Evolutionary conservation across 2,113 vertebrate species (phyloP), one percentile per base, ranked within the genome.

Genomic region (Sinocyclocheilus anophthalmus): DNA sequence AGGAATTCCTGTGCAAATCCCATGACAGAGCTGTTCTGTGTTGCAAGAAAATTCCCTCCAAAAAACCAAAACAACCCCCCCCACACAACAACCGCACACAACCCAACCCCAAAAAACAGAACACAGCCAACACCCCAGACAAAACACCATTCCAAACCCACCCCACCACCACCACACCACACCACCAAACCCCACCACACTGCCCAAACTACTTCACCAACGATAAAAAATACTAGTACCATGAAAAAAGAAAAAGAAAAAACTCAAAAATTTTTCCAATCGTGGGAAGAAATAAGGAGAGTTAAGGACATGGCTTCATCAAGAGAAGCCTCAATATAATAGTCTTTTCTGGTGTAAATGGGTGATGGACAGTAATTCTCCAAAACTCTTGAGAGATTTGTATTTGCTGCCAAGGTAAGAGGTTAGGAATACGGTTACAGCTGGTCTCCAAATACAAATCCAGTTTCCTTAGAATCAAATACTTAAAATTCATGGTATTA

Each of bases 1-100:
- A 26, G 69, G 39, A 30, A 87, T 80, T 67, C 26, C 45, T 80
- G 37, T 30, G 9, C 81, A 72, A 84, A 84, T 63, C 84, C 55
- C 83, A 22, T 65, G 55, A 73, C 81, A 65, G 63, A 81, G 69
- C 61, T 33, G 65, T 26, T 7, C 30, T 80, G 63, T 42, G 45
- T 33, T 33, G 14, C 26, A 22, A 45, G 42, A 24, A 48, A 13
- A 63, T 22, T 65, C n/a, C n/a, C n/a, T n/a, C n/a, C n/a, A n/a
- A n/a, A n/a, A n/a, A n/a, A n/a, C n/a, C n/a, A n/a, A n/a, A n/a
- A n/a, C n/a, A n/a, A n/a, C n/a, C n/a, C n/a, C n/a, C n/a, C n/a
- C n/a, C n/a, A n/a, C n/a, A n/a, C n/a, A n/a, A n/a, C n/a, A n/a
- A n/a, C n/a, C n/a, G n/a, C n/a, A n/a, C n/a, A n/a, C n/a, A n/a